These are phyloP conservation scores for Lepidurus arcticus DNA, from an alignment of 1,140 invertebrate species.

Conservation along the genomic window DNA sequence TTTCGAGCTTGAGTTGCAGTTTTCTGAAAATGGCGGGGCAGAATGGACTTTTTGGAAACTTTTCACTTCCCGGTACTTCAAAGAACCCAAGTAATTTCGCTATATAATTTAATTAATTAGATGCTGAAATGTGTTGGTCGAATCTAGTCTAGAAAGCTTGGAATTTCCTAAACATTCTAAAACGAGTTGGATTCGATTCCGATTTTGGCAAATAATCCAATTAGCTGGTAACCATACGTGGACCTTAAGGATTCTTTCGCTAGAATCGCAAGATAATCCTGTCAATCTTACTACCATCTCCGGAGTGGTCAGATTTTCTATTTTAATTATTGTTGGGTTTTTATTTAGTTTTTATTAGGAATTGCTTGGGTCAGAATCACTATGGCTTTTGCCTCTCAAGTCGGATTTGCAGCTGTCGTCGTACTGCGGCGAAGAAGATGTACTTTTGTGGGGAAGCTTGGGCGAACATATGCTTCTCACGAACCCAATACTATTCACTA, in stretches of 20 bases:
- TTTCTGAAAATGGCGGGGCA: slow-evolving; percentile 44
- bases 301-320: not conserved
- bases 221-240: not conserved
- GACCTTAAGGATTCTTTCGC: not conserved
- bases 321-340: not conserved
- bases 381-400: not conserved
- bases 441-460: not conserved
- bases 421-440: not conserved
- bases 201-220: slow-evolving; percentile 1
- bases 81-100: not conserved
- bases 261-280: not conserved
- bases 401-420: not conserved
- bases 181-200: not conserved
- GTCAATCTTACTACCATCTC: not conserved
- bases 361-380: not conserved
- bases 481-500: not conserved
- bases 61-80: not conserved
- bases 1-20: slow-evolving; percentile 42
- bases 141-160: not conserved
- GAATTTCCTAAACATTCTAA: not conserved
- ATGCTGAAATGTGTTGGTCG: not conserved
- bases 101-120: not conserved
- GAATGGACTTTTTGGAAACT: slow-evolving; percentile 42
- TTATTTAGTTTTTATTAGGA: not conserved
- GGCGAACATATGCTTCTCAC: not conserved